Percentiles rank a stretch among this genome's conserved stretches.
phyloP scores from a whole-genome alignment of 2,797 vertebrate species.

The Mionectes olivaceus region DNA sequence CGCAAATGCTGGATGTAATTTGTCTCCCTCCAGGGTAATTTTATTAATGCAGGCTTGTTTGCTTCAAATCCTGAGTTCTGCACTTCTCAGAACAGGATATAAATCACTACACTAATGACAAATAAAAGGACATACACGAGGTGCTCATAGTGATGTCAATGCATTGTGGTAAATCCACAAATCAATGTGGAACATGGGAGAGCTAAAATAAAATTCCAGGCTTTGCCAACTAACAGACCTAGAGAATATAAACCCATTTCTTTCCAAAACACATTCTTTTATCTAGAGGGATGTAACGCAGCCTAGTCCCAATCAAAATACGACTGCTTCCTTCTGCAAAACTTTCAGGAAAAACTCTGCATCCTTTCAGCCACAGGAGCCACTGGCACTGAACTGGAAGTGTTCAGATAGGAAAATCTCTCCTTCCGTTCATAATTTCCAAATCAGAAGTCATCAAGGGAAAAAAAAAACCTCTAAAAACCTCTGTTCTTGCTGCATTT shows the following conservation, averaged over 20 bases:
- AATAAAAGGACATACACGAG: conserved; percentile 31
- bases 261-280: conserved; percentile 29
- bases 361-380: background rate
- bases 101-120: conserved; percentile 62
- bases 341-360: conserved; percentile 50
- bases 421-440: conserved; percentile 11
- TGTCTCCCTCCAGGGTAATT: conserved; percentile 29
- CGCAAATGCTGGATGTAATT: conserved; percentile 27
- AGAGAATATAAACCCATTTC: background rate
- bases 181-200: conserved; percentile 67
- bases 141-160: conserved; percentile 79
- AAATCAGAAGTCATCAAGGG: background rate
- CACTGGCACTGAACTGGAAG: background rate
- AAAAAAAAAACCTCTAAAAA: background rate
- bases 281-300: conserved; percentile 12
- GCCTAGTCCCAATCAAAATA: conserved; percentile 33
- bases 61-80: conserved; percentile 34
- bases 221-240: background rate
- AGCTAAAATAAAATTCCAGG: conserved; percentile 2
- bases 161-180: conserved; percentile 72
- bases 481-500: background rate
- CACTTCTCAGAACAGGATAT: conserved; percentile 58
- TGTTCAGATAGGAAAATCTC: background rate
- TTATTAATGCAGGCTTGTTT: conserved; percentile 6
- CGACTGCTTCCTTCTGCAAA: conserved; percentile 47